Conservation (phyloP, 2,113 vertebrate species). For the Jacana jacana region DNA sequence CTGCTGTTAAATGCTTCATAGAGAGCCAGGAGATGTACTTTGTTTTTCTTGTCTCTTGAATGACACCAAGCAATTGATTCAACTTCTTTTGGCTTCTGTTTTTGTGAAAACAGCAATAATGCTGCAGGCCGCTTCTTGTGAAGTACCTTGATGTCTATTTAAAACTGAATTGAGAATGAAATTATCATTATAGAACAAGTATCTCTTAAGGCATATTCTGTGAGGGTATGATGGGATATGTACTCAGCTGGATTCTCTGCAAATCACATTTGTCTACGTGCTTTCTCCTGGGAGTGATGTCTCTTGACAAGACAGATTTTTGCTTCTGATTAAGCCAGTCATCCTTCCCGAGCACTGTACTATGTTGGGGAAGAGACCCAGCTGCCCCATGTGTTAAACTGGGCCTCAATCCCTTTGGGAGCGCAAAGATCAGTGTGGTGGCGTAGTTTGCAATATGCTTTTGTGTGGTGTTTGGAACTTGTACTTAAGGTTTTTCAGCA, state of each 20-base stretch:
- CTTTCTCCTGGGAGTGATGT: neutral
- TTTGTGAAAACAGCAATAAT: neutral
- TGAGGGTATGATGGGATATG: neutral
- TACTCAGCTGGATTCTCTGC: neutral
- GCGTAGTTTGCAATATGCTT: rapidly evolving
- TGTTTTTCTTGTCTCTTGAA: neutral
- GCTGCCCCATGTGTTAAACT: neutral
- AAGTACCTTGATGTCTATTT: neutral
- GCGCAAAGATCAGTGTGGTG: neutral
- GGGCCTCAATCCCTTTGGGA: neutral
- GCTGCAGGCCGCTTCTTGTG: neutral
- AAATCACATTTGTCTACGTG: neutral
- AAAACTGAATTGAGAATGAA: neutral
- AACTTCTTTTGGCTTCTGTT: neutral
- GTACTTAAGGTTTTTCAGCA: neutral
- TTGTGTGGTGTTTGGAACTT: neutral
- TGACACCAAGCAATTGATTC: neutral
- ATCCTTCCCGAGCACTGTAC: neutral
- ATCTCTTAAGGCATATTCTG: neutral
- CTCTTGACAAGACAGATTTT: neutral
- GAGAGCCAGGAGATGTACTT: neutral
- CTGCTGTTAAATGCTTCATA: neutral
- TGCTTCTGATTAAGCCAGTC: neutral
- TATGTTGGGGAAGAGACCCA: neutral
- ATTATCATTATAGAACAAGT: neutral